Base-by-base conservation (phyloP, 2,113 vertebrate genomes). In the Callithrix jacchus region DNA sequence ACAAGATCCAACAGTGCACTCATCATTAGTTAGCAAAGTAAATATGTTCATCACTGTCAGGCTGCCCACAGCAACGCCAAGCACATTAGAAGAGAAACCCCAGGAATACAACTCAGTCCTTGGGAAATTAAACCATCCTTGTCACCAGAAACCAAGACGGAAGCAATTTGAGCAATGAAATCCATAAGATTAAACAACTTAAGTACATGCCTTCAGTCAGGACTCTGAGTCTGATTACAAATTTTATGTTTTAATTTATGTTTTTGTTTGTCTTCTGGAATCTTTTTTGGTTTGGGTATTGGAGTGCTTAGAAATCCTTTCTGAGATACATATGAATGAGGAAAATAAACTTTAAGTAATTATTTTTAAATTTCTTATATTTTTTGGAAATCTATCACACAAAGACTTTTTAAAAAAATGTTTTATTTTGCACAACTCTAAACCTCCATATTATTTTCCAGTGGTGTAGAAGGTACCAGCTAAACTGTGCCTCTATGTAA, bases 1-100 rank as follows among this genome's bases (percentile, higher is more conserved):
- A 99, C 98, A 99, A 98, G 97, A 98, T 97, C 97, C 96, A 98
- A 74, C 98, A 97, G 98, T 97, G 98, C 96, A 96, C 98, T 98
- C 87, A 88, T 98, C 93, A 89, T 91, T 42, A 97, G 95, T 93
- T 97, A 94, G 97, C 49, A 89, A 95, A 97, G 96, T 97, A 95
- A 96, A 93, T 45, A 70, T 25, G 76, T 94, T 96, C 93, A 68
- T 97, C 92, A 73, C 85, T 97, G 91, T 95, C 89, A 90, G 93
- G 97, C 96, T 97, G 82, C 89, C 61, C 66, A 42, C 81, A 83
- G 71, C 77, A 66, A 97, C 0, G 77, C 96, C 94, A 93, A 91
- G 97, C 94, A 96, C 87, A 73, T 56, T n/a, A 73, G 49, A 98
- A 97, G 87, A 98, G 96, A 96, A 92, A 92, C 54, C 61, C 61